Evolutionary conservation across 2,888 invertebrate species (phyloP).

Genomic region (Sepioteuthis lessoniana): DNA sequence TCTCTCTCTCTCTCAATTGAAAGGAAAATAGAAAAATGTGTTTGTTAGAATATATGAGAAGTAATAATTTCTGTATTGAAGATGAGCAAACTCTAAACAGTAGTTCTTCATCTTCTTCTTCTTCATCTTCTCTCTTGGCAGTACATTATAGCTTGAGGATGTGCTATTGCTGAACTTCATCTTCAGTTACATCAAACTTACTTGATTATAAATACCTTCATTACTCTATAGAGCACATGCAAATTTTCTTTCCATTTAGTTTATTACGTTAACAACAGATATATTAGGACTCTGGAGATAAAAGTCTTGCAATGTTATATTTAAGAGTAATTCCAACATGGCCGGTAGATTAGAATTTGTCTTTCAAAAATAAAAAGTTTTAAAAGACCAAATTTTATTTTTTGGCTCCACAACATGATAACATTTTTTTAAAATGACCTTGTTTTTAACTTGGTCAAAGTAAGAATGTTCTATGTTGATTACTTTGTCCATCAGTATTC

Average conservation of each 20-base stretch:
- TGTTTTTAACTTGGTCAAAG: neutral
- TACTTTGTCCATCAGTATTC: neutral
- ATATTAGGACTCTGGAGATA: constrained; percentile 18
- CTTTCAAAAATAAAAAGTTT: neutral
- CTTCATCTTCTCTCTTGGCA: neutral
- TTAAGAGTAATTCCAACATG: neutral
- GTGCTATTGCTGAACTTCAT: neutral
- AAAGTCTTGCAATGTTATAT: constrained; percentile 15
- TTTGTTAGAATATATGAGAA: neutral
- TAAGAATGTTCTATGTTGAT: neutral
- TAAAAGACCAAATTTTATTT: neutral
- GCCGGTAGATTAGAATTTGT: neutral
- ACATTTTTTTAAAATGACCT: neutral
- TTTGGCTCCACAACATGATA: neutral
- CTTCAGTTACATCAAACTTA: neutral
- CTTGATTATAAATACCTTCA: constrained; percentile 21
- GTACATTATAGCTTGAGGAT: neutral
- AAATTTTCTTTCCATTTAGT: constrained; percentile 8
- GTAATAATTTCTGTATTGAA: neutral
- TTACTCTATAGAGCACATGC: neutral
- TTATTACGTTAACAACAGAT: constrained; percentile 33
- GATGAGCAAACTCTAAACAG: neutral
- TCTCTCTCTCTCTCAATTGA: neutral
- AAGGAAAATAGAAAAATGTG: neutral
- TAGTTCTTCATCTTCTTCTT: neutral